These are phyloP conservation scores for Thera obeliscata DNA, from an alignment of 2,888 invertebrate species.

Conservation along the genomic window DNA sequence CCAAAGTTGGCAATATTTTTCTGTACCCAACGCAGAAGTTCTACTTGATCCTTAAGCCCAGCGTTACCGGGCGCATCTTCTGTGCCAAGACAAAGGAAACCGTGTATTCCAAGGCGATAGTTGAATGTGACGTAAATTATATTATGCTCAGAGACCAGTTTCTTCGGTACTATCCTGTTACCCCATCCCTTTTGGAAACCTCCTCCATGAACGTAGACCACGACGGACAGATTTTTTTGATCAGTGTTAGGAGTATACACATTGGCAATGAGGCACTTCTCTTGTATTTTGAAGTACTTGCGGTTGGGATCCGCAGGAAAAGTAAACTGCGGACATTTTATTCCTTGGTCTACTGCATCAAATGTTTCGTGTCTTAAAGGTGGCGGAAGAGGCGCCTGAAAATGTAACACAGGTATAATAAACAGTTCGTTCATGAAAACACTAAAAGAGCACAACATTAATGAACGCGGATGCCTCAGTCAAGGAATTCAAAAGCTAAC, in stretches of 20 bases:
- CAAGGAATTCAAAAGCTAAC: too few species aligned
- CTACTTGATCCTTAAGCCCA: slow-evolving; percentile 59
- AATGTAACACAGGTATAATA: slow-evolving; percentile 10
- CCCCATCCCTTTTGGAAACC: slow-evolving; percentile 46
- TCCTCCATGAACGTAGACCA: slow-evolving; percentile 54
- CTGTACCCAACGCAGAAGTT: slow-evolving; percentile 53
- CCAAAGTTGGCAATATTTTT: slow-evolving; percentile 56
- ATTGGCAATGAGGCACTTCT: slow-evolving; percentile 65
- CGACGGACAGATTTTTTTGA: slow-evolving; percentile 47
- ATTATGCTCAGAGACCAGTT: slow-evolving; percentile 43
- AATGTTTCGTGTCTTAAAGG: slow-evolving; percentile 8
- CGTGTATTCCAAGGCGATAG: slow-evolving; percentile 50
- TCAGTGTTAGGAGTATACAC: slow-evolving; percentile 61
- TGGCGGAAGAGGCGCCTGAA: slow-evolving; percentile 55
- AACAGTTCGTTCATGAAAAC: background rate
- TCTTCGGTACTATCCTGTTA: slow-evolving; percentile 28
- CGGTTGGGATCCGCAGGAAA: too few species aligned
- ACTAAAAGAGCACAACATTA: too few species aligned
- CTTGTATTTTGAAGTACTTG: slow-evolving; percentile 33
- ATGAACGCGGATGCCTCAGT: too few species aligned
- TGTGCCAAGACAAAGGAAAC: slow-evolving; percentile 54
- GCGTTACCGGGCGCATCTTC: slow-evolving; percentile 55
- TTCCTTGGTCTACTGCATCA: slow-evolving; percentile 1
- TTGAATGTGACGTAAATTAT: slow-evolving; percentile 50
- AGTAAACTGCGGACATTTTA: slow-evolving; percentile 8